These are phyloP conservation scores for Rhinella marina DNA, from an alignment of 2,797 vertebrate genomes.

Conservation along the genomic window DNA sequence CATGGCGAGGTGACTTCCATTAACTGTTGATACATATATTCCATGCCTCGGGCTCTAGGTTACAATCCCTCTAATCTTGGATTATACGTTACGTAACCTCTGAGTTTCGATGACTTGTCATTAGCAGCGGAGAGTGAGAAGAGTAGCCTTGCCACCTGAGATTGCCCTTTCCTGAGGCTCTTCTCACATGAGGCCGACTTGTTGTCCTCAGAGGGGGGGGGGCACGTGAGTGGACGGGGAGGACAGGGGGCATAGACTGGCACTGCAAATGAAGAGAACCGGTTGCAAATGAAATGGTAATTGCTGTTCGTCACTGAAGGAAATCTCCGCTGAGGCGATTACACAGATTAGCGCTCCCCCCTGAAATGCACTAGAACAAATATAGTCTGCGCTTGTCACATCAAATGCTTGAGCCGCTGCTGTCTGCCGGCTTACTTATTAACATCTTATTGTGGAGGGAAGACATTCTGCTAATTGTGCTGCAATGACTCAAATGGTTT, in stretches of 20 bases:
- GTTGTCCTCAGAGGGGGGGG: conserved; percentile 48
- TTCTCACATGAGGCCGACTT: conserved; percentile 47
- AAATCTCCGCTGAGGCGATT: conserved; percentile 77
- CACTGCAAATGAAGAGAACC: conserved; percentile 65
- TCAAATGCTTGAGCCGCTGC: conserved; percentile 61
- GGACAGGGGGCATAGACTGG: not conserved
- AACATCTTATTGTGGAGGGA: conserved; percentile 48
- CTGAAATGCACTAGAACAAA: conserved; percentile 72
- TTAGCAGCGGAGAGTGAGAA: conserved; percentile 63
- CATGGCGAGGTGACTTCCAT: conserved; percentile 26
- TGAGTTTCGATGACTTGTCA: conserved; percentile 67
- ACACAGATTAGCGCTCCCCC: conserved; percentile 74
- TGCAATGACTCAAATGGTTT: conserved; percentile 26
- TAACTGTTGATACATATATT: conserved; percentile 63
- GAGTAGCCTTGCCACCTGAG: conserved; percentile 58
- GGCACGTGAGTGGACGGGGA: not conserved
- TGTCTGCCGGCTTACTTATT: conserved; percentile 61
- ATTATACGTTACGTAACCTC: conserved; percentile 80
- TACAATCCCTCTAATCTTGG: conserved; percentile 79
- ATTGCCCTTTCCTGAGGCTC: conserved; percentile 50
- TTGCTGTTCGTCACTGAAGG: conserved; percentile 75
- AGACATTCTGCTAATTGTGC: conserved; percentile 47
- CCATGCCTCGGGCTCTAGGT: conserved; percentile 63
- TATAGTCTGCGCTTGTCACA: conserved; percentile 68
- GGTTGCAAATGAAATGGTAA: conserved; percentile 75